Percentiles rank a stretch among this genome's conserved stretches.
These are phyloP conservation scores for Alviniconcha strummeri DNA, from an alignment of 2,888 invertebrate genomes.

Conservation along the genomic window DNA sequence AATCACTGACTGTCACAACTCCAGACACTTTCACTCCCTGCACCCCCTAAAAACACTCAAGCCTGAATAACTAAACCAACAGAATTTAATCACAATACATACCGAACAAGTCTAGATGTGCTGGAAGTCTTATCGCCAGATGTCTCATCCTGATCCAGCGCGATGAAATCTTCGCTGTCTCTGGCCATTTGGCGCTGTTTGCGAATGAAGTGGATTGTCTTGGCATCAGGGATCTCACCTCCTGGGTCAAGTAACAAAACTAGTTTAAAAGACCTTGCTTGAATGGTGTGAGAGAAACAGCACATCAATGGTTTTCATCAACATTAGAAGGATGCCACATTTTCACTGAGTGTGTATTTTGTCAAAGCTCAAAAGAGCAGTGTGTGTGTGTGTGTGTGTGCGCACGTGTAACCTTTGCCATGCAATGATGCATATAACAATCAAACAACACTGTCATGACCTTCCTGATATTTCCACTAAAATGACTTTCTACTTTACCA, in stretches of 20 bases:
- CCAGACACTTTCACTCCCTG: too few species aligned
- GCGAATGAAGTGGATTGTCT: constrained; percentile 96
- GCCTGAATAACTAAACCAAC: too few species aligned
- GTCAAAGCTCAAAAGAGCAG: neutral
- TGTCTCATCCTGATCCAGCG: constrained; percentile 74
- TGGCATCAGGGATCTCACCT: constrained; percentile 97
- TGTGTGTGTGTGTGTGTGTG: neutral
- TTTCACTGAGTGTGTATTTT: neutral
- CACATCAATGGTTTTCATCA: neutral
- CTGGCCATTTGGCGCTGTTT: constrained; percentile 95
- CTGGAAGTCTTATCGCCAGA: constrained; percentile 65
- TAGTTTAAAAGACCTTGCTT: neutral
- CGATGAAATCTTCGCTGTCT: constrained; percentile 83
- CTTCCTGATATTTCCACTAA: too few species aligned
- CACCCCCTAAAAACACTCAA: too few species aligned
- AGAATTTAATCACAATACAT: neutral
- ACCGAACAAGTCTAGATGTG: constrained; percentile 81
- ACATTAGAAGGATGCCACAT: too few species aligned
- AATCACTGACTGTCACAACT: too few species aligned
- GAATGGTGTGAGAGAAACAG: neutral
- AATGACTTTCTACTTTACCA: too few species aligned
- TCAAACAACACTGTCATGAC: neutral
- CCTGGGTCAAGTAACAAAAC: constrained; percentile 68
- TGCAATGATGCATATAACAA: neutral
- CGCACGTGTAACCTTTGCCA: neutral